These are phyloP conservation scores for Aphidius gifuensis DNA, from an alignment of 1,140 invertebrate species.

Conservation along the genomic window DNA sequence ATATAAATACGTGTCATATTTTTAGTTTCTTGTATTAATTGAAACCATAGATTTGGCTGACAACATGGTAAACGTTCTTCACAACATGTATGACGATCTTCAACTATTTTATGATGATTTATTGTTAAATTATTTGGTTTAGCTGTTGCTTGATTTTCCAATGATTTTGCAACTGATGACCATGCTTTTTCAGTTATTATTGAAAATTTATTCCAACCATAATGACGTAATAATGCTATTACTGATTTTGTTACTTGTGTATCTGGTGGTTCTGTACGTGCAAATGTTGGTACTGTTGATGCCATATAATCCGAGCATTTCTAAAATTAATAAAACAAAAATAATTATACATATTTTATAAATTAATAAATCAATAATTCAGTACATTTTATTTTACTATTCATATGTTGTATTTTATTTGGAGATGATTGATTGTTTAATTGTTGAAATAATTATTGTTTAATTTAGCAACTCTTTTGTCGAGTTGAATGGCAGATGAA, in stretches of 20 bases:
- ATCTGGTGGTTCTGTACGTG: constrained; percentile 89
- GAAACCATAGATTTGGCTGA: constrained; percentile 73
- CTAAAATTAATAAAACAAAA: constrained; percentile 58
- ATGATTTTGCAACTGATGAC: constrained; percentile 72
- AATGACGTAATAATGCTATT: constrained; percentile 82
- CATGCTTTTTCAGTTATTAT: constrained; percentile 84
- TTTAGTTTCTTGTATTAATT: constrained; percentile 84
- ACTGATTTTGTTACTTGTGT: constrained; percentile 93
- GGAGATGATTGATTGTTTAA: background rate
- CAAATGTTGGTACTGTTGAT: constrained; percentile 85
- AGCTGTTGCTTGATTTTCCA: constrained; percentile 68
- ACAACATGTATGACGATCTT: constrained; percentile 73
- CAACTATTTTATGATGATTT: constrained; percentile 68
- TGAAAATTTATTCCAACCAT: constrained; percentile 91
- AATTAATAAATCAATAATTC: background rate
- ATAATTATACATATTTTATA: background rate
- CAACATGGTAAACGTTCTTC: constrained; percentile 70
- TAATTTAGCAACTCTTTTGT: too few species aligned
- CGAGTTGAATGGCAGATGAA: too few species aligned
- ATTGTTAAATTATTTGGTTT: constrained; percentile 71
- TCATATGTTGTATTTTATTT: too few species aligned
- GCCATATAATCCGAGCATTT: constrained; percentile 91
- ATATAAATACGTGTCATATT: constrained; percentile 90
- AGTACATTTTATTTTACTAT: background rate
- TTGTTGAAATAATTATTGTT: background rate